phyloP scores from a whole-genome alignment of 2,797 vertebrate species.

The Platalea minor region DNA sequence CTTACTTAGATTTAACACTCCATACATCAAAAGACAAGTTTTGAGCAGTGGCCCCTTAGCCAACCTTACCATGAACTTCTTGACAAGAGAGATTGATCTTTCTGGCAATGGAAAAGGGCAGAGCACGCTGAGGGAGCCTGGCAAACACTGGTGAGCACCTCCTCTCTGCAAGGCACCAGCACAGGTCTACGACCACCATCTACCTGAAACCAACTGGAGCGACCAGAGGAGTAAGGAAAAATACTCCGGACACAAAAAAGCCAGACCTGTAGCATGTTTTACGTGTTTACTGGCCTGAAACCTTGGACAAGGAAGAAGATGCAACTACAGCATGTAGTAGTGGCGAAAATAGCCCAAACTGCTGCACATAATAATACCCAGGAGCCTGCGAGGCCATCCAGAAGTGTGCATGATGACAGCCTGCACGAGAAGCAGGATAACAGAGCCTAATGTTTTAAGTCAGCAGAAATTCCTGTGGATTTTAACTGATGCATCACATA shows the following conservation, averaged over 20 bases:
- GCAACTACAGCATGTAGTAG: not conserved
- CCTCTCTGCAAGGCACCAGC: not conserved
- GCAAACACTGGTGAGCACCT: not conserved
- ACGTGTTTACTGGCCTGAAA: not conserved
- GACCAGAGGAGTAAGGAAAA: not conserved
- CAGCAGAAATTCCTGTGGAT: not conserved
- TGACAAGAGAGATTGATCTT: slow-evolving; percentile 38
- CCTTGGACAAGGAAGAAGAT: not conserved
- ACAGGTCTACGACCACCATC: not conserved
- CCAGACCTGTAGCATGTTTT: not conserved
- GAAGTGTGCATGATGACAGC: accelerated
- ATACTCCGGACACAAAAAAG: not conserved
- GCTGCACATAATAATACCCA: not conserved
- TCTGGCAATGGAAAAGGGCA: slow-evolving; percentile 32
- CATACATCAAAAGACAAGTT: slow-evolving; percentile 44
- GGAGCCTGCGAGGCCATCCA: not conserved
- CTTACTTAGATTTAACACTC: slow-evolving; percentile 44
- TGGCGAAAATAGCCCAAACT: not conserved
- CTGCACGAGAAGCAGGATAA: not conserved
- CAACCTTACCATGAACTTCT: slow-evolving; percentile 21
- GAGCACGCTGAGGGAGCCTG: slow-evolving; percentile 10
- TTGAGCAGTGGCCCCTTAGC: not conserved
- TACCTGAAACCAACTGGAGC: not conserved
- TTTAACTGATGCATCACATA: not conserved
- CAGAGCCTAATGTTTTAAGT: not conserved